Base-by-base conservation (phyloP, 2,113 vertebrate species). In the Toxostoma redivivum region DNA sequence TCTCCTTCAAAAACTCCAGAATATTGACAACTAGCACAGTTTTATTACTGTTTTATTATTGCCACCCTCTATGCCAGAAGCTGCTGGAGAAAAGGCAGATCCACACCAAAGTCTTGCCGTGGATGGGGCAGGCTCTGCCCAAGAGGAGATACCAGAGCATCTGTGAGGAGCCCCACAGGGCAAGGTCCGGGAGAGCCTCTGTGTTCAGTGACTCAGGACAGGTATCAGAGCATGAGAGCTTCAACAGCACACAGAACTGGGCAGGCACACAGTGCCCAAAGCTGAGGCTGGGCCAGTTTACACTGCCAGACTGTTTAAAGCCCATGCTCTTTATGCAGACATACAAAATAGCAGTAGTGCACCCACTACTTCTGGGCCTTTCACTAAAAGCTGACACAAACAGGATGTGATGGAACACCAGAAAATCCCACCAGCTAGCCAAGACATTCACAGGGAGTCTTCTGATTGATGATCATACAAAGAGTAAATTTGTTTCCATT, bases 301-400 rank as follows among this genome's bases (percentile, higher is more conserved):
- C 6, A 5, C 1, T 11, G n/a, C 37, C 72, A 42, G 42, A 11
- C 22, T 16, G 3, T 23, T 73, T 12, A 70, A 5, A 33, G 11
- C 16, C 11, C 42, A 14, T 0, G 0, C 14, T 58, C 48, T 81
- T 71, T 50, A 69, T 33, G 24, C 17, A 65, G 69, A 27, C 3
- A 5, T 27, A 10, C 74, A 44, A 89, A 87, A 44, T 6, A 78
- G 27, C 51, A 79, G 27, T 5, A 62, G 19, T 1, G 0, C 17
- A 42, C 9, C 3, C 15, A 31, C 35, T 28, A 4, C 35, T 74
- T 19, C 42, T 47, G 10, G 7, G 38, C 33, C 54, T 58, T 4
- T 44, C 60, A 30, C 47, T 74, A 53, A 60, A 65, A 73, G 9
- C 18, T 83, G 57, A 37, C 50, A 67, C 27, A 87, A 64, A 66